These are phyloP conservation scores for Hydrozoanthus gracilis DNA, from an alignment of 92 coral and sea anemone genomes.

Conservation along the genomic window DNA sequence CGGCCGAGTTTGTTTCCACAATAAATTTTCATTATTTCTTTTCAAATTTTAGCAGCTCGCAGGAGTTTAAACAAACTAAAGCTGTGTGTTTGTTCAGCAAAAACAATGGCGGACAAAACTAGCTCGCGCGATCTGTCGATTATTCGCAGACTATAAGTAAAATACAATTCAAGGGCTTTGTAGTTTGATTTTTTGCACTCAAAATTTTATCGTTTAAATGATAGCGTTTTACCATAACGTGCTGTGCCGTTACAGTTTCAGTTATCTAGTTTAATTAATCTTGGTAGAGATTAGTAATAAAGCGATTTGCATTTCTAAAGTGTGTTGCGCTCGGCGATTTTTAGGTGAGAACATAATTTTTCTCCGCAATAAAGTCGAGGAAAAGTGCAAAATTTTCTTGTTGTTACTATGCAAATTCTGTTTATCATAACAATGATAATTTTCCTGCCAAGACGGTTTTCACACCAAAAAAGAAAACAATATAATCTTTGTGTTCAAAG, in stretches of 20 bases:
- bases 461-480: too few relatives aligned
- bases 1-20: conserved; percentile 5
- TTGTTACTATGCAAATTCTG: background rate
- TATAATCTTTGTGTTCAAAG: background rate
- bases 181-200: background rate
- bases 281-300: background rate
- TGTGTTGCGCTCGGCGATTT: background rate
- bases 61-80: conserved; percentile 41
- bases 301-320: conserved; percentile 10
- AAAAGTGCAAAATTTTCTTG: background rate
- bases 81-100: conserved; percentile 45
- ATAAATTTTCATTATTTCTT: conserved; percentile 30
- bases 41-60: conserved; percentile 42
- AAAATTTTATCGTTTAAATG: background rate
- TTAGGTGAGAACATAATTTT: background rate
- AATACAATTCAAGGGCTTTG: background rate
- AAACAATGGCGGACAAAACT: conserved; percentile 29
- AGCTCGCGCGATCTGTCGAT: background rate
- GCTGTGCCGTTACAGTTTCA: conserved; percentile 6
- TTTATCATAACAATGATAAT: too few relatives aligned
- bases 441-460: too few relatives aligned
- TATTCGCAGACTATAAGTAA: background rate
- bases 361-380: background rate
- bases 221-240: conserved; percentile 3
- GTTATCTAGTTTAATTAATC: conserved; percentile 22